These are phyloP conservation scores for Oriolus oriolus DNA, from an alignment of 2,113 vertebrate species.

Conservation along the genomic window DNA sequence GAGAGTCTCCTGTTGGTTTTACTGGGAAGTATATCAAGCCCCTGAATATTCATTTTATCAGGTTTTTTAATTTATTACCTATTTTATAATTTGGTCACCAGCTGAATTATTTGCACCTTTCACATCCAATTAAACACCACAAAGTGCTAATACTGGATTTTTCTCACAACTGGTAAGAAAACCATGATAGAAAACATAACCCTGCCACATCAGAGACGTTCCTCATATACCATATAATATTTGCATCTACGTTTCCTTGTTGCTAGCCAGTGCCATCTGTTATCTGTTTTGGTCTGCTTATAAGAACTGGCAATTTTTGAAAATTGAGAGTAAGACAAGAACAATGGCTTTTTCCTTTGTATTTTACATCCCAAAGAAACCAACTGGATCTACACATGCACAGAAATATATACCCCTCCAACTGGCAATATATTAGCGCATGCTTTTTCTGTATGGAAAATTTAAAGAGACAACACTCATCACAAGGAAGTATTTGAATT, in stretches of 20 bases:
- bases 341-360: neutral
- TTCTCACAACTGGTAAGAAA: constrained; percentile 8
- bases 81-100: neutral
- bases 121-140: neutral
- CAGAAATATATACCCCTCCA: neutral
- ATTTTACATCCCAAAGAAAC: neutral
- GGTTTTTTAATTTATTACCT: neutral
- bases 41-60: neutral
- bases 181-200: constrained; percentile 35
- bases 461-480: constrained; percentile 23
- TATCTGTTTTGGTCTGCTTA: constrained; percentile 50
- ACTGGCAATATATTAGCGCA: neutral
- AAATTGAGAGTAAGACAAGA: constrained; percentile 18
- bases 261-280: constrained; percentile 40
- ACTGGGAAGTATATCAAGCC: neutral
- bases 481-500: neutral
- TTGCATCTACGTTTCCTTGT: constrained; percentile 53
- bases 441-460: constrained; percentile 28
- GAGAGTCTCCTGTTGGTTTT: neutral
- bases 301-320: constrained; percentile 5
- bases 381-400: neutral
- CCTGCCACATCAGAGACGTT: neutral
- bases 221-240: neutral
- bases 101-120: neutral
- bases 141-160: neutral